A percentile compares a stretch with the other conserved stretches of the same genome.
Conservation (phyloP, 2,113 vertebrate species). For the Isurus oxyrinchus region DNA sequence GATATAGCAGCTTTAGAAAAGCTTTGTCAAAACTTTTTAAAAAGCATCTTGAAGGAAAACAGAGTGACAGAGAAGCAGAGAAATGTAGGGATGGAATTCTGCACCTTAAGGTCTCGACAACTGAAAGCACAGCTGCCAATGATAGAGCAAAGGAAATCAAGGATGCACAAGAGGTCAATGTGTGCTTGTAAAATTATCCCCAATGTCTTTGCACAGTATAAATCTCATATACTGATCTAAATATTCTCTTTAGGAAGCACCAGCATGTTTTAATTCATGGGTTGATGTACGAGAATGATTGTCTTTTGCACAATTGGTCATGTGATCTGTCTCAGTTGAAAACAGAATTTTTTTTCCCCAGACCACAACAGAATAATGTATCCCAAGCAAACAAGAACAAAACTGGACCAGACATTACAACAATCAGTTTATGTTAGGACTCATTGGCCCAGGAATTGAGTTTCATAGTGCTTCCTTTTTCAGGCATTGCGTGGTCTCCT, state of each 20-base stretch:
- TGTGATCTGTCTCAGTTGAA: background rate
- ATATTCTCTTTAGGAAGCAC: background rate
- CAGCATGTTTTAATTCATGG: background rate
- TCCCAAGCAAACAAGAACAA: background rate
- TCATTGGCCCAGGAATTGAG: background rate
- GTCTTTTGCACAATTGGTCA: background rate
- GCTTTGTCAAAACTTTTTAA: background rate
- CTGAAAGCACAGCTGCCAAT: background rate
- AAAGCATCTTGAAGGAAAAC: background rate
- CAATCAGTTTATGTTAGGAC: background rate
- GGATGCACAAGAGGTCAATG: background rate
- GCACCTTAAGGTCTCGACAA: background rate
- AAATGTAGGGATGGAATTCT: background rate
- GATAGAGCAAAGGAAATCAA: background rate
- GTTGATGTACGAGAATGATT: background rate
- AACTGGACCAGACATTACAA: background rate
- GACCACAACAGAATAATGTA: background rate
- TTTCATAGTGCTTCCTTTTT: background rate
- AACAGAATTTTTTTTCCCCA: constrained; percentile 4
- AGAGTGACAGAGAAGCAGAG: background rate
- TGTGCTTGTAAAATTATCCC: background rate
- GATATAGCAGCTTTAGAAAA: background rate
- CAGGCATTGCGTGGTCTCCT: background rate
- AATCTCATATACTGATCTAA: background rate
- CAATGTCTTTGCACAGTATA: background rate